Evolutionary conservation across 1,140 invertebrate genomes (phyloP).

Genomic region (Solenopsis invicta): DNA sequence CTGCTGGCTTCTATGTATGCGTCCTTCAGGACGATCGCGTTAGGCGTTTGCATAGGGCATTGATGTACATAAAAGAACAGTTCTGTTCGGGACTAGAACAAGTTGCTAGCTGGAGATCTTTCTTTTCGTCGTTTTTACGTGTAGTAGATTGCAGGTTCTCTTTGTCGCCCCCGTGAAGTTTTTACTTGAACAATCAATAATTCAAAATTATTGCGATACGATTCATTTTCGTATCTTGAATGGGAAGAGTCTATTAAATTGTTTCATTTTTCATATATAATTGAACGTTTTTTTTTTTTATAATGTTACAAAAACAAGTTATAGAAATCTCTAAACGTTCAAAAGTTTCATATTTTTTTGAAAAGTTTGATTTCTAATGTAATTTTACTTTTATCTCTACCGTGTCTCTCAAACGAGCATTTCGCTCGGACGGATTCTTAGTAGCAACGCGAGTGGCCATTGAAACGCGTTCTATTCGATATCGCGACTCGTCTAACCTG

Average conservation of each 20-base stretch:
- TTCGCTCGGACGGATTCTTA: background rate
- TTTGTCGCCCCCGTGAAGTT: background rate
- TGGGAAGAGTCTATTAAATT: background rate
- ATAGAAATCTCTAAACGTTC: background rate
- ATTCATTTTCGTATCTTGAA: background rate
- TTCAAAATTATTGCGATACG: background rate
- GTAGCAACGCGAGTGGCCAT: conserved; percentile 43
- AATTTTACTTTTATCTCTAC: conserved; percentile 23
- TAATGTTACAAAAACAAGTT: background rate
- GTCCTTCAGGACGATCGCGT: conserved; percentile 53
- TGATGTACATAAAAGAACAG: conserved; percentile 48
- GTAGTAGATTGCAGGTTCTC: background rate
- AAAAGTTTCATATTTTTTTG: background rate
- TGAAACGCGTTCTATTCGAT: conserved; percentile 42
- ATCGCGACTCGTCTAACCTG: conserved; percentile 71
- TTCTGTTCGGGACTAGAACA: conserved; percentile 23
- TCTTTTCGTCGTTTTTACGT: background rate
- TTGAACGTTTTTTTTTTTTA: background rate
- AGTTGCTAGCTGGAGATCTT: conserved; percentile 5
- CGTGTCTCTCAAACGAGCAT: background rate
- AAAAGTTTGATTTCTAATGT: background rate
- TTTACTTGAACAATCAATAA: background rate
- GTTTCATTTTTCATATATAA: background rate
- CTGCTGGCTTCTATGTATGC: conserved; percentile 38
- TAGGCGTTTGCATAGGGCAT: conserved; percentile 33